These are phyloP conservation scores for Leuctra nigra DNA, from an alignment of 2,888 invertebrate genomes.

Conservation along the genomic window DNA sequence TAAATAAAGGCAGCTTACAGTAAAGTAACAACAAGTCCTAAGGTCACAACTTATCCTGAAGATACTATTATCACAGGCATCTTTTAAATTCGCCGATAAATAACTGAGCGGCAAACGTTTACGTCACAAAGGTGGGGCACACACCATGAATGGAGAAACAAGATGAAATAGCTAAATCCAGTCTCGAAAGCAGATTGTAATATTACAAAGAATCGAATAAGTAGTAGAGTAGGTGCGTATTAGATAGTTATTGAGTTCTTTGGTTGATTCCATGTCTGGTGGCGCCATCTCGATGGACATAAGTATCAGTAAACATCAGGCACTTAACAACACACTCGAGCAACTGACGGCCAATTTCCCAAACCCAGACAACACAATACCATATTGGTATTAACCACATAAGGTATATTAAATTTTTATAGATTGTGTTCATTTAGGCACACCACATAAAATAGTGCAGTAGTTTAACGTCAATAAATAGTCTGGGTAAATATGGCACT, in stretches of 20 bases:
- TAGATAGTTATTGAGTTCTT: constrained; percentile 9
- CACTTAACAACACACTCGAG: constrained; percentile 30
- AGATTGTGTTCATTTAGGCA: too few relatives aligned
- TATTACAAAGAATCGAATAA: too few relatives aligned
- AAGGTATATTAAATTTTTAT: too few relatives aligned
- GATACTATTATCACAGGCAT: constrained; percentile 65
- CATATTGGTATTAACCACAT: too few relatives aligned
- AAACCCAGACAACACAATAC: constrained; percentile 21
- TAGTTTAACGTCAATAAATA: constrained; percentile 17
- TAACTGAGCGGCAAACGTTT: constrained; percentile 10
- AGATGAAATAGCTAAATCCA: too few relatives aligned
- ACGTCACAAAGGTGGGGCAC: too few relatives aligned
- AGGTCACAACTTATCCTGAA: constrained; percentile 63
- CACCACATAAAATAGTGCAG: not conserved
- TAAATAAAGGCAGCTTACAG: constrained; percentile 40
- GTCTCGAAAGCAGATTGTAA: too few relatives aligned
- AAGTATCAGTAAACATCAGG: constrained; percentile 24
- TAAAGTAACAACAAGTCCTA: constrained; percentile 41
- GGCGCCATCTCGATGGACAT: constrained; percentile 5
- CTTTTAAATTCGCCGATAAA: constrained; percentile 37
- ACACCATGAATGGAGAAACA: too few relatives aligned
- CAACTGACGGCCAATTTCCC: constrained; percentile 19
- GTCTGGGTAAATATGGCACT: constrained; percentile 25
- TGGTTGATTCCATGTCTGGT: constrained; percentile 12
- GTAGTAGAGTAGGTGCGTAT: too few relatives aligned